phyloP scores from a whole-genome alignment of 2,797 vertebrate genomes.

The Botia kubotai region DNA sequence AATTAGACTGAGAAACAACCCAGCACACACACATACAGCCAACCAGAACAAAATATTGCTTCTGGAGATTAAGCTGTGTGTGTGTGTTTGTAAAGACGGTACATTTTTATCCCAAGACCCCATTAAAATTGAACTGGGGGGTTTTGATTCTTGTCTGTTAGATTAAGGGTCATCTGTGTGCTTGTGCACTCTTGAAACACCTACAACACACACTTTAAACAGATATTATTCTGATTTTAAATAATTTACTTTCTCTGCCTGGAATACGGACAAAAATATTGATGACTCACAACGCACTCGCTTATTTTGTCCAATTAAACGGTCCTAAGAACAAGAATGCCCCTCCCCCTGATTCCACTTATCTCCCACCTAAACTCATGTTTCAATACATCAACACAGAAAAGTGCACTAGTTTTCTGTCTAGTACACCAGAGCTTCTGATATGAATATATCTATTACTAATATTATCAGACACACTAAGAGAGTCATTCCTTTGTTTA shows the following conservation, averaged over 20 bases:
- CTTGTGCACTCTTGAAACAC: too few species aligned
- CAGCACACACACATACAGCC: conserved; percentile 2
- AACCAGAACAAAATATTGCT: conserved; percentile 70
- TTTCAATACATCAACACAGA: background rate
- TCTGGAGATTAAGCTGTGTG: conserved; percentile 54
- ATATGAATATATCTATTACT: background rate
- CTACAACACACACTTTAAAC: too few species aligned
- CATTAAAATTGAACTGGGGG: background rate
- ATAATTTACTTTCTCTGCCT: background rate
- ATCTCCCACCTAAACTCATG: too few species aligned
- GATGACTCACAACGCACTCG: background rate
- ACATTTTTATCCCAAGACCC: too few species aligned
- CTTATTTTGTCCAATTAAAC: background rate
- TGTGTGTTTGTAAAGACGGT: too few species aligned
- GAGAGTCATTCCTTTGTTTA: background rate
- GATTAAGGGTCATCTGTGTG: too few species aligned
- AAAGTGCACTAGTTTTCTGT: background rate
- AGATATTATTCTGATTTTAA: too few species aligned
- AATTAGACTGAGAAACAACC: conserved; percentile 24
- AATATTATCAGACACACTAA: background rate
- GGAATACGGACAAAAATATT: background rate
- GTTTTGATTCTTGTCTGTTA: background rate
- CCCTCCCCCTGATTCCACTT: too few species aligned
- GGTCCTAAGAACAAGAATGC: too few species aligned
- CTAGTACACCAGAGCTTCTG: too few species aligned